A percentile compares a stretch with the other conserved stretches of the same genome.
Conservation (phyloP, 2,888 invertebrate genomes). For the Pristionchus fissidentatus region DNA sequence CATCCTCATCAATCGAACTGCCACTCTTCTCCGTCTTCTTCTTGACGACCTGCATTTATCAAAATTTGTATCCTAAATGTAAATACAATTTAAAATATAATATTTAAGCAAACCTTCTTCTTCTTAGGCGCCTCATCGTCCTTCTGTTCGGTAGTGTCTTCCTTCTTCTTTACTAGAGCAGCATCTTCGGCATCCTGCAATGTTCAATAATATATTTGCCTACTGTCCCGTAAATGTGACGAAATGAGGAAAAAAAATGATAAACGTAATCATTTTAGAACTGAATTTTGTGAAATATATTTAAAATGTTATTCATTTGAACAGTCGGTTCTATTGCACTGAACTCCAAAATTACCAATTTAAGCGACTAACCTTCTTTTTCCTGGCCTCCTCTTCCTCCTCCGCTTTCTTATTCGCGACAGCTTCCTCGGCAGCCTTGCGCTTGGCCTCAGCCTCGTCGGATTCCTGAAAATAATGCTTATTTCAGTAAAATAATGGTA, state of each 20-base stretch:
- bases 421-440: conserved; percentile 47
- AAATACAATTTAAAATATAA: too few species aligned
- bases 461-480: not conserved
- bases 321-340: too few species aligned
- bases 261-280: too few species aligned
- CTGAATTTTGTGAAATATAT: too few species aligned
- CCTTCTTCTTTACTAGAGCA: conserved; percentile 51
- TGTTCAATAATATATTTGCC: too few species aligned
- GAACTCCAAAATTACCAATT: not conserved
- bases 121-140: conserved; percentile 48
- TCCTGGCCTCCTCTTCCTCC: conserved; percentile 43
- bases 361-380: not conserved
- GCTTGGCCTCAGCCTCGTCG: conserved; percentile 45
- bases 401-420: conserved; percentile 30
- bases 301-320: too few species aligned
- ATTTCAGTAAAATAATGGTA: too few species aligned
- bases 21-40: conserved; percentile 32
- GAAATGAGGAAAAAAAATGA: too few species aligned
- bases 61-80: too few species aligned
- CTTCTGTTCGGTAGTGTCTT: conserved; percentile 52
- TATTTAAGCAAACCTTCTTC: conserved; percentile 50
- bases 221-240: too few species aligned
- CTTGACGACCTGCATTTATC: not conserved
- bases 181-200: not conserved
- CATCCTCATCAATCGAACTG: conserved; percentile 1